Conservation (phyloP, 2,888 invertebrate species). For the Digitonthophagus gazella region DNA sequence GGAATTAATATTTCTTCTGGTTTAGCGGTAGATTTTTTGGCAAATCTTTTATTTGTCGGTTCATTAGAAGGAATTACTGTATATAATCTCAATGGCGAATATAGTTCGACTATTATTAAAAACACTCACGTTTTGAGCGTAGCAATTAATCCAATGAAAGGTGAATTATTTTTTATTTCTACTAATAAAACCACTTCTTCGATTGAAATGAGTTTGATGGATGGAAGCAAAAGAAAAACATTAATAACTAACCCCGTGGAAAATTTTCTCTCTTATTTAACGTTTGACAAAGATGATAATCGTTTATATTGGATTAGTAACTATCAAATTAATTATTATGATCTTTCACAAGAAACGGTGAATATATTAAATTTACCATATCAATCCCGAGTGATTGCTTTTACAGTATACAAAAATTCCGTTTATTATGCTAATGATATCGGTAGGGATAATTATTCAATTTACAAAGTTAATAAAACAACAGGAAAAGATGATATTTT, state of each 20-base stretch:
- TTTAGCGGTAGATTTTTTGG: conserved; percentile 81
- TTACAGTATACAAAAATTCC: conserved; percentile 63
- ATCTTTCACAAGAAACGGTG: conserved; percentile 40
- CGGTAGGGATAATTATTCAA: conserved; percentile 57
- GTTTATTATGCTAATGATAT: conserved; percentile 72
- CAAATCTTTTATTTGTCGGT: conserved; percentile 68
- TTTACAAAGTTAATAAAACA: conserved; percentile 63
- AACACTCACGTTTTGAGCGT: conserved; percentile 61
- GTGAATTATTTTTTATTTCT: conserved; percentile 57
- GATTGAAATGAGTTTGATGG: conserved; percentile 65
- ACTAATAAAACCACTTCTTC: conserved; percentile 32
- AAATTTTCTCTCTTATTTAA: conserved; percentile 43
- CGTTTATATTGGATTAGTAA: conserved; percentile 72
- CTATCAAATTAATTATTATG: conserved; percentile 57
- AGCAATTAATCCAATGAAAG: conserved; percentile 66
- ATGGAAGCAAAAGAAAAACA: conserved; percentile 56
- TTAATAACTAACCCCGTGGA: conserved; percentile 40
- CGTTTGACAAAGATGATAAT: conserved; percentile 40
- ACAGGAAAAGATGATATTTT: conserved; percentile 52
- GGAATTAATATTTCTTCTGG: conserved; percentile 65
- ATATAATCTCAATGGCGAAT: conserved; percentile 71
- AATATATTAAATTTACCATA: conserved; percentile 43
- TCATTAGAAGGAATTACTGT: conserved; percentile 67
- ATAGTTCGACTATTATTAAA: conserved; percentile 52
- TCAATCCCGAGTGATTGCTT: conserved; percentile 58